Conservation (phyloP, 2,113 vertebrate genomes). For the Mellivora capensis region DNA sequence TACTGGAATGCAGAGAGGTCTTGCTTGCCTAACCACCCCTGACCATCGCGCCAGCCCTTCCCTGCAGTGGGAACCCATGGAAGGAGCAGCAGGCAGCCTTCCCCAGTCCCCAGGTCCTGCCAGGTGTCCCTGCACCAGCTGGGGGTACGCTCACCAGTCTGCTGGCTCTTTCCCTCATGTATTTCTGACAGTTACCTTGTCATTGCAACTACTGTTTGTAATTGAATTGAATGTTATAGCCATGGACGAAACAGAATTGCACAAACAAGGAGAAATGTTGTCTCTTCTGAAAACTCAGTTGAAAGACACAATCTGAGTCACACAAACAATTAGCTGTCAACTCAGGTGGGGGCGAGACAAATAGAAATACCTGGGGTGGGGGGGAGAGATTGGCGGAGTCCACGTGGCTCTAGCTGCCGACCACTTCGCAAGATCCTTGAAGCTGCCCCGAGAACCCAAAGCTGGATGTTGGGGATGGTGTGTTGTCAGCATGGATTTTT, state of each 20-base stretch:
- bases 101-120: neutral
- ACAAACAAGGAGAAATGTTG: neutral
- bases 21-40: neutral
- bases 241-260: neutral
- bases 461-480: fast-evolving
- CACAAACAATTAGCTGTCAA: neutral
- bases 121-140: neutral
- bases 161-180: neutral
- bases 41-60: fast-evolving
- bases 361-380: neutral
- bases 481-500: neutral
- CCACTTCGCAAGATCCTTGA: neutral
- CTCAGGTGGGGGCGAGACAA: neutral
- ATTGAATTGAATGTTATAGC: conserved; percentile 41
- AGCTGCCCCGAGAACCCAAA: neutral
- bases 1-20: neutral
- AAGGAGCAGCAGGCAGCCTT: neutral
- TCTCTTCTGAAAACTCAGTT: neutral
- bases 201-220: conserved; percentile 38
- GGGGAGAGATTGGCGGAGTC: neutral
- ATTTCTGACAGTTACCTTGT: conserved; percentile 36
- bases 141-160: neutral
- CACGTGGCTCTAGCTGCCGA: neutral
- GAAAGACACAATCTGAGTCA: conserved; percentile 10
- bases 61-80: neutral